Percentiles rank a stretch among this genome's conserved stretches.
These are phyloP conservation scores for Rhimphoctona megacephalus DNA, from an alignment of 2,888 invertebrate genomes.

Conservation along the genomic window DNA sequence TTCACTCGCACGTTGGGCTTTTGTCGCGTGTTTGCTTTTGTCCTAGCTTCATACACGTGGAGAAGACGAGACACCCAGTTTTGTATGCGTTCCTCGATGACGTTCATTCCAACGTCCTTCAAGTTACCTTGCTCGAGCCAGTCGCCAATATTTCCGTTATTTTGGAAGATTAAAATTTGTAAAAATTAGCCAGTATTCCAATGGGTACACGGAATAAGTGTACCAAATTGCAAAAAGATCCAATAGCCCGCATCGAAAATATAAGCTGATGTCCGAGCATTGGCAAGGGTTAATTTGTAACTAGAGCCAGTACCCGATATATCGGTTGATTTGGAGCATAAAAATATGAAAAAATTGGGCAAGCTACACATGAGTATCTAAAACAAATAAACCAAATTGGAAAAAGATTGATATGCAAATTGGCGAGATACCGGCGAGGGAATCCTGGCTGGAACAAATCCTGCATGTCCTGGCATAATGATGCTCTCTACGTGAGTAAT, in stretches of 20 bases:
- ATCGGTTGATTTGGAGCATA: background rate
- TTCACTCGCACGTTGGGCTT: conserved; percentile 17
- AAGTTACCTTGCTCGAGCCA: conserved; percentile 2
- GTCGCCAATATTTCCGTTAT: conserved; percentile 1
- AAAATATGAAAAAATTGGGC: conserved; percentile 3
- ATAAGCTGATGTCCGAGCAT: background rate
- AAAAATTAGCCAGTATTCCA: background rate
- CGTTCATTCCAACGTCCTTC: background rate
- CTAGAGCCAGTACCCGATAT: conserved; percentile 12
- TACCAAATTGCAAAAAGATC: background rate
- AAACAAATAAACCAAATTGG: background rate
- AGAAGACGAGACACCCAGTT: conserved; percentile 12
- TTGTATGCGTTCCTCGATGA: background rate
- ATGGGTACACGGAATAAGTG: background rate
- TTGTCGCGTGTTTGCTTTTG: conserved; percentile 16
- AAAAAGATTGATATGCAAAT: background rate
- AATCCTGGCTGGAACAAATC: background rate
- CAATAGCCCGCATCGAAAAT: no score
- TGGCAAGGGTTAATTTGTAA: background rate
- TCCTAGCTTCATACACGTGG: conserved; percentile 11
- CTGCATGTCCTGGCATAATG: background rate
- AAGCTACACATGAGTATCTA: background rate
- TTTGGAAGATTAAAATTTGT: background rate
- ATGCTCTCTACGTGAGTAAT: background rate
- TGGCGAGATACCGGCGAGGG: background rate